A percentile compares a stretch with the other conserved stretches of the same genome.
Evolutionary conservation across 2,113 vertebrate genomes (phyloP).

Genomic region (Bothrops jararaca): DNA sequence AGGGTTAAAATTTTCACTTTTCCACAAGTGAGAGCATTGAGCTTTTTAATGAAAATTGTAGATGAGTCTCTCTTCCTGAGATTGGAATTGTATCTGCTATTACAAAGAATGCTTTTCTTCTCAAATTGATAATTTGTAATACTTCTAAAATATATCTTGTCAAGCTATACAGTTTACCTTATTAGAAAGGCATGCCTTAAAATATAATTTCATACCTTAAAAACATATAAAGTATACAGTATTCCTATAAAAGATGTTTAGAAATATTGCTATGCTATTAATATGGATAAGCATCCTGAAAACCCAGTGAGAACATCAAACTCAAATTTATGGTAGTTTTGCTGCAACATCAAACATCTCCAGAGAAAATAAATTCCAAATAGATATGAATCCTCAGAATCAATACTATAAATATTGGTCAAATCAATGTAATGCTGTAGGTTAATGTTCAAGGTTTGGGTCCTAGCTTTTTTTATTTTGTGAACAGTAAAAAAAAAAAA

Average conservation of each 20-base stretch:
- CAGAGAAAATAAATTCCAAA: background rate
- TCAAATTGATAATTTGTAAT: background rate
- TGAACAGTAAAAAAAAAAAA: background rate
- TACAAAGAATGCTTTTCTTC: background rate
- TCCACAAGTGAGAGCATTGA: background rate
- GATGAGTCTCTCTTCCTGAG: background rate
- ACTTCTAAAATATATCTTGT: background rate
- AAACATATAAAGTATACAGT: background rate
- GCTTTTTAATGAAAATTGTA: background rate
- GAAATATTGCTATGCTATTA: background rate
- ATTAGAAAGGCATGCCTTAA: background rate
- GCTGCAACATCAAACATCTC: background rate
- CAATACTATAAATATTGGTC: background rate
- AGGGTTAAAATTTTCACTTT: background rate
- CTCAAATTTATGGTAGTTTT: background rate
- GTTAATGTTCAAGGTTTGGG: background rate
- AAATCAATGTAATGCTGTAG: background rate
- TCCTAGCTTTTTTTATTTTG: too few relatives aligned
- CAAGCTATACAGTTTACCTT: too few relatives aligned
- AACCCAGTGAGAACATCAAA: too few relatives aligned
- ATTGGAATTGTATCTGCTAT: background rate
- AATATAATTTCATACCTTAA: background rate
- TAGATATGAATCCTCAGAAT: background rate
- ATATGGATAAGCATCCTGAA: background rate
- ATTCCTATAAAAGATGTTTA: background rate